A percentile compares a stretch with the other conserved stretches of the same genome.
phyloP scores from a whole-genome alignment of 2,888 invertebrate genomes.

The Cataglyphis albicans region DNA sequence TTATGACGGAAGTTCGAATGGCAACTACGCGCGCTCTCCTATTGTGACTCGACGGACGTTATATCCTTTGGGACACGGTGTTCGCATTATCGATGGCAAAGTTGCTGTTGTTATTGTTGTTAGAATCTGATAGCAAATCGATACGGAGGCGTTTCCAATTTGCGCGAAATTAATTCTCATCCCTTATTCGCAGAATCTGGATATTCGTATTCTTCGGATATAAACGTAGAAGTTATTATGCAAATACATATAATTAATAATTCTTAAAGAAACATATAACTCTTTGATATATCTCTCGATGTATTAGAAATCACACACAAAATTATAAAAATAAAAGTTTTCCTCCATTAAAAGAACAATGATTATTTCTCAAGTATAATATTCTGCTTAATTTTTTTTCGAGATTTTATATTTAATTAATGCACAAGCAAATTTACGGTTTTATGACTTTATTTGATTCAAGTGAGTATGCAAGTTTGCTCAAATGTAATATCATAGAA shows the following conservation, averaged over 20 bases:
- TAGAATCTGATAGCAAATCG: slow-evolving; percentile 27
- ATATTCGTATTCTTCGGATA: background rate
- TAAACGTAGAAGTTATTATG: background rate
- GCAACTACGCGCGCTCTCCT: slow-evolving; percentile 13
- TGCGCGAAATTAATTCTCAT: background rate
- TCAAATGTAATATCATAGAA: slow-evolving; percentile 49
- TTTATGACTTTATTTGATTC: background rate
- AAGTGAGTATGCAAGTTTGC: slow-evolving; percentile 30
- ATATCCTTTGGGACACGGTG: slow-evolving; percentile 22
- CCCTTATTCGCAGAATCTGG: background rate
- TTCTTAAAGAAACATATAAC: background rate
- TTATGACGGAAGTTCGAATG: slow-evolving; percentile 47
- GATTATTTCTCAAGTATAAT: background rate
- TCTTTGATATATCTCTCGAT: background rate
- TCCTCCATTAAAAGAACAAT: background rate
- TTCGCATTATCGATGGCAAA: slow-evolving; percentile 31
- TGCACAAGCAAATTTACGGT: slow-evolving; percentile 6
- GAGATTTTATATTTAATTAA: background rate
- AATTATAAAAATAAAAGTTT: background rate
- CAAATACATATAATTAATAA: background rate
- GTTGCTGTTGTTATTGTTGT: slow-evolving; percentile 18
- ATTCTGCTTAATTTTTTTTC: background rate
- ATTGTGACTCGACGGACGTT: slow-evolving; percentile 31
- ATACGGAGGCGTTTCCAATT: background rate
- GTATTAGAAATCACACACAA: background rate